These are phyloP conservation scores for Rallus limicola DNA, from an alignment of 2,113 vertebrate genomes.

Conservation along the genomic window DNA sequence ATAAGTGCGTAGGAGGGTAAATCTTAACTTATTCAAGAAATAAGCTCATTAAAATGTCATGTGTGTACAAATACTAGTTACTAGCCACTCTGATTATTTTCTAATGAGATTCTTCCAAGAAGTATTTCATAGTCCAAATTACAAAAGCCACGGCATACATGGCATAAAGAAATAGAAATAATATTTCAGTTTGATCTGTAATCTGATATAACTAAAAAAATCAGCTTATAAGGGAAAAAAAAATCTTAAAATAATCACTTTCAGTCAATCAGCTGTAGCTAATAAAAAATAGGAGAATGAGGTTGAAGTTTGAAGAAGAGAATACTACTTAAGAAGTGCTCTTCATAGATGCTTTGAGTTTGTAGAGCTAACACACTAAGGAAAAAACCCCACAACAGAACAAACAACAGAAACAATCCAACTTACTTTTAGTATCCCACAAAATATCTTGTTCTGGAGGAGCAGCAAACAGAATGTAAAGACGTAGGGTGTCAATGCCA, in stretches of 20 bases:
- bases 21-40: background rate
- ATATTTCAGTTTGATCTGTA: background rate
- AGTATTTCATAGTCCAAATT: background rate
- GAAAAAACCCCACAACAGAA: background rate
- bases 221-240: background rate
- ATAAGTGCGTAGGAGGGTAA: background rate
- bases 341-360: background rate
- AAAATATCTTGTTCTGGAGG: slow-evolving; percentile 95
- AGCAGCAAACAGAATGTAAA: slow-evolving; percentile 90
- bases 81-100: background rate
- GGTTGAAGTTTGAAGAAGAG: background rate
- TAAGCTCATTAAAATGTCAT: background rate
- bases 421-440: slow-evolving; percentile 94
- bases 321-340: background rate
- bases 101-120: background rate
- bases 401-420: background rate
- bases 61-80: background rate
- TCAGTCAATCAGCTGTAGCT: background rate
- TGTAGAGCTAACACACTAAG: background rate
- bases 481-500: slow-evolving; percentile 89
- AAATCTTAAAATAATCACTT: background rate
- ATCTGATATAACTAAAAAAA: background rate
- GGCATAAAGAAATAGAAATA: background rate
- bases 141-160: background rate
- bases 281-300: background rate